Evolutionary conservation across 2,888 invertebrate genomes (phyloP).

Genomic region (Diplazon laetatorius): DNA sequence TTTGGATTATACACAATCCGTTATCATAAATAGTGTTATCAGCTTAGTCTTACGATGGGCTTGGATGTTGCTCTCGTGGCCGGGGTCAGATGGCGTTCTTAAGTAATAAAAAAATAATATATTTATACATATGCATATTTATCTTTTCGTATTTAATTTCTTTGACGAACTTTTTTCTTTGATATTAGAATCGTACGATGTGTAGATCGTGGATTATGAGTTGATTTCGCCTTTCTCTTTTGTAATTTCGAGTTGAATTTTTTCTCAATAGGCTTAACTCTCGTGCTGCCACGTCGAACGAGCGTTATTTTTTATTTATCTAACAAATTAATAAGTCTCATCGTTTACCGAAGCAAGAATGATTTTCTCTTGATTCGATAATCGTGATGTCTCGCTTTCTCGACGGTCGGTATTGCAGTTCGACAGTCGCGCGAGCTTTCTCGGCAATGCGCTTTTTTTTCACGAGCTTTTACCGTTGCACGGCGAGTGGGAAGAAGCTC

Average conservation of each 20-base stretch:
- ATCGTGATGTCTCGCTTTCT: not conserved
- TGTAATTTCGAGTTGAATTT: too few relatives aligned
- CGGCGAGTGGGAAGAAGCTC: not conserved
- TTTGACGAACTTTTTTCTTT: slow-evolving; percentile 53
- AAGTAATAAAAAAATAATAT: slow-evolving; percentile 76
- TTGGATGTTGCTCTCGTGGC: slow-evolving; percentile 71
- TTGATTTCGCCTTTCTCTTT: too few relatives aligned
- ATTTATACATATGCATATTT: slow-evolving; percentile 39
- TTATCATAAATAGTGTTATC: slow-evolving; percentile 43
- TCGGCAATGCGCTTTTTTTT: not conserved
- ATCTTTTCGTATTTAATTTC: slow-evolving; percentile 61
- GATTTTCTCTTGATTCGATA: not conserved
- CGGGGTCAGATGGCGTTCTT: slow-evolving; percentile 73
- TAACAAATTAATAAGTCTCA: not conserved
- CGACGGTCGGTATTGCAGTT: slow-evolving; percentile 17
- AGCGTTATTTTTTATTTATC: slow-evolving; percentile 5
- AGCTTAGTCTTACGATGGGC: slow-evolving; percentile 62
- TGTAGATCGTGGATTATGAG: slow-evolving; percentile 13
- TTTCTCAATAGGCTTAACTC: slow-evolving; percentile 71
- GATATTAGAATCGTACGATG: slow-evolving; percentile 37
- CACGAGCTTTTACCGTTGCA: not conserved
- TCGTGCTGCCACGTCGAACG: slow-evolving; percentile 52
- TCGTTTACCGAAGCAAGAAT: not conserved
- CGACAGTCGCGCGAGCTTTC: not conserved
- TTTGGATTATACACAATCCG: slow-evolving; percentile 23